phyloP scores from a whole-genome alignment of 2,888 invertebrate species.

The Cephus sareptanus region DNA sequence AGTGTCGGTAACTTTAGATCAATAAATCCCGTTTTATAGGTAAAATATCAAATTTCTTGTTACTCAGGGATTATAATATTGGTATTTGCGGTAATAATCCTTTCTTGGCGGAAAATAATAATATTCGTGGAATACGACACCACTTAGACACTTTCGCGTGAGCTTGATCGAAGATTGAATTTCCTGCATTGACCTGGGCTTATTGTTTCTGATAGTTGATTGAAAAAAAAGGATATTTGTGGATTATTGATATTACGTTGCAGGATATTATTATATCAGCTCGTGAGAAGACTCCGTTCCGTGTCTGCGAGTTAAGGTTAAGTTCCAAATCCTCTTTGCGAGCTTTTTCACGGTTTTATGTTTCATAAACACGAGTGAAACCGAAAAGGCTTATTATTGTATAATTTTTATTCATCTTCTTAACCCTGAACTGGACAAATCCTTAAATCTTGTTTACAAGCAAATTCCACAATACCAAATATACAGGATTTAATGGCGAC shows the following conservation, averaged over 20 bases:
- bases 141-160: constrained; percentile 7
- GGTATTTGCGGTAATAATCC: constrained; percentile 59
- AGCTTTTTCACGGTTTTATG: constrained; percentile 64
- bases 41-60: constrained; percentile 53
- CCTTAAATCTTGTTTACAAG: constrained; percentile 62
- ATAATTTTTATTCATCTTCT: constrained; percentile 30
- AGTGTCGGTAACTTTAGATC: constrained; percentile 63
- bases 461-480: constrained; percentile 39
- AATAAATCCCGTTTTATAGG: constrained; percentile 59
- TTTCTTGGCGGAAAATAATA: constrained; percentile 61
- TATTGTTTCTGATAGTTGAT: constrained; percentile 58
- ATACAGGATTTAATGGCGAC: constrained; percentile 48
- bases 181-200: constrained; percentile 53
- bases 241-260: constrained; percentile 58
- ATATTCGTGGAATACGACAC: constrained; percentile 52
- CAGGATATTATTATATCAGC: constrained; percentile 24
- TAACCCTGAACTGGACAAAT: constrained; percentile 51
- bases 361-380: constrained; percentile 59
- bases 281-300: neutral
- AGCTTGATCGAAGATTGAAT: constrained; percentile 54
- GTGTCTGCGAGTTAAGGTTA: constrained; percentile 26
- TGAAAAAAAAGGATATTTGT: constrained; percentile 28
- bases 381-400: constrained; percentile 43
- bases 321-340: constrained; percentile 61
- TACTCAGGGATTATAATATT: constrained; percentile 60